Percentiles rank a stretch among this genome's conserved stretches.
Conservation (phyloP, 2,113 vertebrate genomes). For the Brachyhypopomus occidentalis region DNA sequence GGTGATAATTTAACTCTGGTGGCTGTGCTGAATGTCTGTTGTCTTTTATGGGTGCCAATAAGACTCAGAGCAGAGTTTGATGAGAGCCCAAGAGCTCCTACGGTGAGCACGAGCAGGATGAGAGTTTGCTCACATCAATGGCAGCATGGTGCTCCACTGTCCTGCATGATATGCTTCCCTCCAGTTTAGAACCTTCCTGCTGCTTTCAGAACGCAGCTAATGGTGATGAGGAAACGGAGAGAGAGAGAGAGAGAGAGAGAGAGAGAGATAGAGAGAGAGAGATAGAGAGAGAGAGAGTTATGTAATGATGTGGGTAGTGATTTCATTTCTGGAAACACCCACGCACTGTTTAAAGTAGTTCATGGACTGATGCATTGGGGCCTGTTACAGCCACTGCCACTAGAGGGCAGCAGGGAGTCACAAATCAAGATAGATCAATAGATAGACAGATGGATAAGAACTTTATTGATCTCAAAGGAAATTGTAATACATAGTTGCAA, state of each 20-base stretch:
- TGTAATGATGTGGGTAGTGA: conserved; percentile 77
- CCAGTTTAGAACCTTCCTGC: not conserved
- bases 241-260: conserved; percentile 14
- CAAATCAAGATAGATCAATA: no score
- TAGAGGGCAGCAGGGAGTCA: conserved; percentile 41
- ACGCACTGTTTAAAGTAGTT: conserved; percentile 53
- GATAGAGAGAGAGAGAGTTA: conserved; percentile 63
- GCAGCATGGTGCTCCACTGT: not conserved
- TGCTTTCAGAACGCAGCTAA: not conserved
- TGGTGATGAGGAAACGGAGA: not conserved
- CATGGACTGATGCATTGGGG: conserved; percentile 28
- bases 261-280: conserved; percentile 15
- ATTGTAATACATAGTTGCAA: no score
- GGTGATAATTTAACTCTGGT: conserved; percentile 3
- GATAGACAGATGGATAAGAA: no score
- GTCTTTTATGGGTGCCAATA: not conserved
- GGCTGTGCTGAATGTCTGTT: not conserved
- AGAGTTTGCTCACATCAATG: not conserved
- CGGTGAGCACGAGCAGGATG: not conserved
- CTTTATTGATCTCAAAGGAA: no score
- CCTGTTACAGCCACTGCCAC: conserved; percentile 14
- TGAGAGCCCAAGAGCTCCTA: not conserved
- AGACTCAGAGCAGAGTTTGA: conserved; percentile 1
- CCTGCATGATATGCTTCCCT: not conserved
- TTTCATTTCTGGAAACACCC: conserved; percentile 67